A percentile compares a stretch with the other conserved stretches of the same genome.
Evolutionary conservation across 30 jellyfish, hydroid and myxozoan species (phyloP).

Genomic region (Phacellophora camtschatica): DNA sequence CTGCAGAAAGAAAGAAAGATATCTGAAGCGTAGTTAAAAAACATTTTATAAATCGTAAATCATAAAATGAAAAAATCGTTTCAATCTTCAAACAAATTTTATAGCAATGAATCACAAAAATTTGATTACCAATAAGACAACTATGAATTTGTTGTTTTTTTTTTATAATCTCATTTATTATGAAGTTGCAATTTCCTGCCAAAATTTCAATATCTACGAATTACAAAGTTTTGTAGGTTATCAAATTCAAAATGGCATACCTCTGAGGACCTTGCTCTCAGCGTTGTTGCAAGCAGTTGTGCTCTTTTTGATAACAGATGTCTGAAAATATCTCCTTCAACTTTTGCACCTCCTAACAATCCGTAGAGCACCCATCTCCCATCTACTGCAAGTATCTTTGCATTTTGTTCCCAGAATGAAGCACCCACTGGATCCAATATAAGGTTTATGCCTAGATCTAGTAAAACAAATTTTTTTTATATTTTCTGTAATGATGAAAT

Average conservation of each 20-base stretch:
- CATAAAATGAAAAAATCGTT: background rate
- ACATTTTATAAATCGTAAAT: too few species aligned
- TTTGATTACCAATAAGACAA: too few species aligned
- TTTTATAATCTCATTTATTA: too few species aligned
- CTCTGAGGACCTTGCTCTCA: constrained; percentile 82
- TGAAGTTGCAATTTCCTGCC: too few species aligned
- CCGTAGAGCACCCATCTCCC: constrained; percentile 98
- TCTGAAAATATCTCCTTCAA: constrained; percentile 62
- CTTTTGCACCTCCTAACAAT: constrained; percentile 87
- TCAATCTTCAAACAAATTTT: too few species aligned
- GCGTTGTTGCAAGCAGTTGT: constrained; percentile 75
- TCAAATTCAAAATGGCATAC: too few species aligned
- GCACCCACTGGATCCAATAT: constrained; percentile 95
- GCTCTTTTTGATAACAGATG: constrained; percentile 76
- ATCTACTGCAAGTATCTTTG: constrained; percentile 76
- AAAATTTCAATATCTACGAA: too few species aligned
- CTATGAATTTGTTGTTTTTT: too few species aligned
- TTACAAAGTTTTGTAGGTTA: too few species aligned
- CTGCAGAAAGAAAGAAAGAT: constrained; percentile 29
- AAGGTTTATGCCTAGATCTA: constrained; percentile 83
- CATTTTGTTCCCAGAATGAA: constrained; percentile 77
- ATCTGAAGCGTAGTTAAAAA: too few species aligned
- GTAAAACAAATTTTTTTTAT: background rate
- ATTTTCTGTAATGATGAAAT: too few species aligned
- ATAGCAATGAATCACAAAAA: too few species aligned